These are phyloP conservation scores for Coptodon bakossiorum DNA, from an alignment of 2,113 vertebrate genomes.

Conservation along the genomic window DNA sequence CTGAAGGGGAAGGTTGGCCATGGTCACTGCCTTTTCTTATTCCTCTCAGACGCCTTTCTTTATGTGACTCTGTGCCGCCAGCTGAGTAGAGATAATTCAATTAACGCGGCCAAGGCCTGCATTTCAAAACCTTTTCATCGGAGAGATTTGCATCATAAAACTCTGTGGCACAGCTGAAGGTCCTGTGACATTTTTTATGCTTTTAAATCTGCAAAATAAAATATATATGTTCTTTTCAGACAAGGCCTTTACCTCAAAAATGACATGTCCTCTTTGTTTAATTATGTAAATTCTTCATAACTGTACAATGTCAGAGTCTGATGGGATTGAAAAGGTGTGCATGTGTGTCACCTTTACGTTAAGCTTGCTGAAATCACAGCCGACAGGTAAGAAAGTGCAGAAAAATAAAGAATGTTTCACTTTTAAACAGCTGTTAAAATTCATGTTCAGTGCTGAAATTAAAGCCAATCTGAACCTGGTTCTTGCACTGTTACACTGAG, in stretches of 20 bases:
- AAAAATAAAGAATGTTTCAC: neutral
- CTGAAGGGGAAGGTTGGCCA: neutral
- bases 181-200: neutral
- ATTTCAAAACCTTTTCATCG: conserved; percentile 51
- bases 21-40: neutral
- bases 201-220: conserved; percentile 37
- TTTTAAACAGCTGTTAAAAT: neutral
- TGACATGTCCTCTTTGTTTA: neutral
- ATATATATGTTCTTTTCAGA: conserved; percentile 30
- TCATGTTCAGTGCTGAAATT: neutral
- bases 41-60: neutral
- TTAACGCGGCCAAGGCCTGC: conserved; percentile 56
- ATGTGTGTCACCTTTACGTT: neutral
- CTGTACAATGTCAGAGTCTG: neutral
- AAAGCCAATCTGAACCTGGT: neutral
- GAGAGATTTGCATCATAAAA: conserved; percentile 68
- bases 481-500: neutral
- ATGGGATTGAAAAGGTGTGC: neutral
- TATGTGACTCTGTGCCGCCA: neutral
- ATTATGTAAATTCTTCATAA: neutral
- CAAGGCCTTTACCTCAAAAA: conserved; percentile 12
- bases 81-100: conserved; percentile 50
- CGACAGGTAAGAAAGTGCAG: neutral
- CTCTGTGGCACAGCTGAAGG: conserved; percentile 25
- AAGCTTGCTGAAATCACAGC: neutral